Base-by-base conservation (phyloP, 2,888 invertebrate genomes). In the Scaptomyza caliginosa region DNA sequence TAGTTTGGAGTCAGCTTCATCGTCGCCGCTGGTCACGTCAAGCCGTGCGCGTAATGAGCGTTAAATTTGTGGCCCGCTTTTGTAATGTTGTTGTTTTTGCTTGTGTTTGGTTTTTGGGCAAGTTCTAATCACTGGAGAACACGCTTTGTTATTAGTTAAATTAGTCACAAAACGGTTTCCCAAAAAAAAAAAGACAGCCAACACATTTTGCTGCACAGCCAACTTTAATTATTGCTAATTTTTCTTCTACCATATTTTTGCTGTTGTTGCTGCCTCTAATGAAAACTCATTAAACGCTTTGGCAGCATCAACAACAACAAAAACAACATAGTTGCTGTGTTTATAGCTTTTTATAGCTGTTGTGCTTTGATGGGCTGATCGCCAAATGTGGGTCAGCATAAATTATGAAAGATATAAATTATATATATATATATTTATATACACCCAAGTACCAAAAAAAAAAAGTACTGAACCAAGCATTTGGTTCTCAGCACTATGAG, bases 131-230 rank as follows among this genome's bases (percentile, higher is more conserved):
- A 67, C 63, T 69, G 36, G 7, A 56, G 77, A 84, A 75, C 81
- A 81, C 81, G 81, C 86, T 81, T 86, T 49, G 65, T 72, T 81
- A 85, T 81, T 84, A 77, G 68, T 72, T 72, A 81, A 81, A 81
- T 86, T 81, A 86, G 81, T 86, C 86, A 81, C 87, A 81, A 81
- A 81, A 86, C 81, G 87, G 87, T 81, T 86, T 64, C 51, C 81
- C 3, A 8, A 34, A 34, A 34, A 32, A 1, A 32, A 32, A 26
- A 26, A 45, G 57, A 74, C 43, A 59, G 26, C 26, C 26, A 28
- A 13, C 32, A 67, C 34, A 77, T 70, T 55, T 70, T 38, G 32
- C 24, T 46, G 51, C 42, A 49, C 60, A 58, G 77, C 57, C 51
- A 83, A 51, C 74, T 67, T 86, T 80, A 80, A 80, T 80, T 86